These are phyloP conservation scores for Nettapus auritus DNA, from an alignment of 2,113 vertebrate species.

Conservation along the genomic window DNA sequence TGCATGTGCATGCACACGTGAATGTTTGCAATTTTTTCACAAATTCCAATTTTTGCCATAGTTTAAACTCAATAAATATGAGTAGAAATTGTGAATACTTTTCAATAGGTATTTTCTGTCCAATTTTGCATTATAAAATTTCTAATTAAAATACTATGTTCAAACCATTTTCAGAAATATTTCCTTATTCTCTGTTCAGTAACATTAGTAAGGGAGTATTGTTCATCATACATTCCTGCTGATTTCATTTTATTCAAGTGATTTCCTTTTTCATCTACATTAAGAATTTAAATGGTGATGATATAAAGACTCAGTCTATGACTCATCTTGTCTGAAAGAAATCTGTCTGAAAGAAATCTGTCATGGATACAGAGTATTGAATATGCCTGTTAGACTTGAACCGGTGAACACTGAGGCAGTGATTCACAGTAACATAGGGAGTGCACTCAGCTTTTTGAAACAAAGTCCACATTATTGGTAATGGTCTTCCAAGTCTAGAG, in stretches of 20 bases:
- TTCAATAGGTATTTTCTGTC: neutral
- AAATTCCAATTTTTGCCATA: neutral
- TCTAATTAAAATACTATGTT: neutral
- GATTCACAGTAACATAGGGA: neutral
- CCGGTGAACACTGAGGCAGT: neutral
- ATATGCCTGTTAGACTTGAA: neutral
- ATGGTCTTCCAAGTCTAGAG: neutral
- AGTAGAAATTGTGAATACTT: neutral
- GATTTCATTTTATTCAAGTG: neutral
- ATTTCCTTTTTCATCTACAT: neutral
- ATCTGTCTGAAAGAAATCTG: neutral
- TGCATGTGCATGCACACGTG: too few relatives aligned
- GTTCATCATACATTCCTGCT: neutral
- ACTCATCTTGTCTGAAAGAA: neutral
- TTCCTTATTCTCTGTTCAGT: neutral
- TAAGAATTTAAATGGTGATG: neutral
- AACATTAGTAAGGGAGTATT: neutral
- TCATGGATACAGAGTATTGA: neutral
- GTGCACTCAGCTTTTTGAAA: neutral
- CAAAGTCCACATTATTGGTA: neutral
- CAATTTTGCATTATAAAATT: neutral
- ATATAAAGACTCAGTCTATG: neutral
- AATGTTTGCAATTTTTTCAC: neutral
- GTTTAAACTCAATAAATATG: neutral
- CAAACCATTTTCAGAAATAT: neutral